These are phyloP conservation scores for Ophioderma brevispina DNA, from an alignment of 35 echinoderm and acorn worm genomes.

Conservation along the genomic window DNA sequence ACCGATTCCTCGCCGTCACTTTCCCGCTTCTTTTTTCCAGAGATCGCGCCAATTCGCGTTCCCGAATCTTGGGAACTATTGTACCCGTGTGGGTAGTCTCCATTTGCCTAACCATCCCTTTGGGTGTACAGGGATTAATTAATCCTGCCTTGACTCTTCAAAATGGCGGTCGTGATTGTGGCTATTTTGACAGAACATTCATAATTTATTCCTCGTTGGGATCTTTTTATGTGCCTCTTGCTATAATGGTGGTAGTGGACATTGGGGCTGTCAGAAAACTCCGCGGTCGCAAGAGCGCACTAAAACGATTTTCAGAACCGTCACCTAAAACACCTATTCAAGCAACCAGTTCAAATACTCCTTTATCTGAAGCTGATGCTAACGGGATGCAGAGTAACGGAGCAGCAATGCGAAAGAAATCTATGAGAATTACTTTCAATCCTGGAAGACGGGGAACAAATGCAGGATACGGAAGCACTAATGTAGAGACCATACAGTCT, in stretches of 20 bases:
- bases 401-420: slow-evolving; percentile 4
- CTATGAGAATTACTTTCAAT: slow-evolving; percentile 81
- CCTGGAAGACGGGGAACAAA: slow-evolving; percentile 26
- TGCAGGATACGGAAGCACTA: slow-evolving; percentile 77
- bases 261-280: slow-evolving; percentile 85
- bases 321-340: slow-evolving; percentile 37
- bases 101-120: slow-evolving; percentile 66
- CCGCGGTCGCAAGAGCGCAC: slow-evolving; percentile 72
- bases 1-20: slow-evolving; percentile 94
- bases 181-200: slow-evolving; percentile 92
- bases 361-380: slow-evolving; percentile 19
- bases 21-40: slow-evolving; percentile 95
- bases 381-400: neutral
- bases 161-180: slow-evolving; percentile 74
- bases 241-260: slow-evolving; percentile 95
- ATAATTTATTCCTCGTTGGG: slow-evolving; percentile 98
- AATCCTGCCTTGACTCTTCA: slow-evolving; percentile 74
- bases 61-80: slow-evolving; percentile 92
- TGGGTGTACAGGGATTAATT: slow-evolving; percentile 79
- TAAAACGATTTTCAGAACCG: slow-evolving; percentile 8
- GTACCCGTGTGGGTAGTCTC: slow-evolving; percentile 95
- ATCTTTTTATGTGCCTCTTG: slow-evolving; percentile 95
- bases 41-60: slow-evolving; percentile 84
- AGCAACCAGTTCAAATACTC: slow-evolving; percentile 18
- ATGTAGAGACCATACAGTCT: slow-evolving; percentile 60